Evolutionary conservation across 1,140 invertebrate species (phyloP).

Genomic region (Ips nitidus): DNA sequence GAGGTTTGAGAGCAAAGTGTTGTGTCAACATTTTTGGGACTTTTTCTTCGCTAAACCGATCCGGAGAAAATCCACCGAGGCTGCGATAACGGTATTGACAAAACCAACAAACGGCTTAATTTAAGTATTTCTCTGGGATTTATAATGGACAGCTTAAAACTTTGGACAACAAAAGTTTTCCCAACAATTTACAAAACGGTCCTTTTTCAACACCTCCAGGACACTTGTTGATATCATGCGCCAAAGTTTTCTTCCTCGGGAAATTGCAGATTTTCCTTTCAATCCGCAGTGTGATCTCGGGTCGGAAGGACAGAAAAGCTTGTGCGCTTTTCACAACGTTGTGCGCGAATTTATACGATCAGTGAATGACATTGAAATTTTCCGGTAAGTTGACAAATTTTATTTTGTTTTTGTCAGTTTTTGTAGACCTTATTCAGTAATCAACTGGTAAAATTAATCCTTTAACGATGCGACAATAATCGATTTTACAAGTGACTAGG

Average conservation of each 20-base stretch:
- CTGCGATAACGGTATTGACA: too few species aligned
- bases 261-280: slow-evolving; percentile 20
- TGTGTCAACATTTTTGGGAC: not conserved
- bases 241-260: slow-evolving; percentile 1
- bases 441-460: too few species aligned
- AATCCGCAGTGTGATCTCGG: slow-evolving; percentile 9
- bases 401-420: not conserved
- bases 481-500: too few species aligned
- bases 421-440: too few species aligned
- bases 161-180: too few species aligned
- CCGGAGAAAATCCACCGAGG: too few species aligned
- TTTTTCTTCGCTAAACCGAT: too few species aligned
- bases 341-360: slow-evolving; percentile 5
- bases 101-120: too few species aligned
- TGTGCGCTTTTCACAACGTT: not conserved
- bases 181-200: too few species aligned
- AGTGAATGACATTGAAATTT: slow-evolving; percentile 1
- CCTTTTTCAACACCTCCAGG: not conserved
- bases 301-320: slow-evolving; percentile 5
- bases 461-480: too few species aligned
- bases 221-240: slow-evolving; percentile 24
- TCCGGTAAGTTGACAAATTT: slow-evolving; percentile 7
- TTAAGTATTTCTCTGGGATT: too few species aligned
- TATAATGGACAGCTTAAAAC: too few species aligned
- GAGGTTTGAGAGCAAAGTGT: not conserved